Conservation (phyloP, 2,888 invertebrate genomes). For the Catocala nupta region DNA sequence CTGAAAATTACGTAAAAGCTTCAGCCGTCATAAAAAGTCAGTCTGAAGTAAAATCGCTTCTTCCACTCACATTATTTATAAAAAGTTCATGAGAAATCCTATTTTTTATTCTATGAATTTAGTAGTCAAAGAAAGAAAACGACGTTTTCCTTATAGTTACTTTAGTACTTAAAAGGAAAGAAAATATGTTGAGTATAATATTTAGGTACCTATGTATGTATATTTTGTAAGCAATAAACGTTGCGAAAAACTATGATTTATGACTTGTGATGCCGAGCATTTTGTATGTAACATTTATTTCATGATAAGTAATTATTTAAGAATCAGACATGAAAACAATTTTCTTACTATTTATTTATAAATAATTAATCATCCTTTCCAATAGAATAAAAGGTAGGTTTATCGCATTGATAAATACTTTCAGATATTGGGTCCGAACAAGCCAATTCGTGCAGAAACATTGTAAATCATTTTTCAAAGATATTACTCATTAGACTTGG, state of each 20-base stretch:
- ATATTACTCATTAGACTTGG: not conserved
- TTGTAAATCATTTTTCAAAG: not conserved
- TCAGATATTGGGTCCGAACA: not conserved
- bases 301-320: too few species aligned
- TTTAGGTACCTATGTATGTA: too few species aligned
- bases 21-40: constrained; percentile 57
- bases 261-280: too few species aligned
- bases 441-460: not conserved
- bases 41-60: constrained; percentile 50
- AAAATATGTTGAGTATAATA: too few species aligned
- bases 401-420: not conserved
- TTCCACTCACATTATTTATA: constrained; percentile 53
- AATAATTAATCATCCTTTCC: too few species aligned
- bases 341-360: too few species aligned
- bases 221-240: too few species aligned
- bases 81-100: constrained; percentile 46
- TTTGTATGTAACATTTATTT: too few species aligned
- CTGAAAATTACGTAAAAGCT: constrained; percentile 59
- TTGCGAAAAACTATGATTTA: too few species aligned
- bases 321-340: too few species aligned
- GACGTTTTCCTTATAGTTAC: not conserved
- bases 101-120: constrained; percentile 42
- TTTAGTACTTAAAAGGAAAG: not conserved
- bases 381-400: not conserved
- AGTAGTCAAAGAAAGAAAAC: constrained; percentile 23